A percentile compares a stretch with the other conserved stretches of the same genome.
Evolutionary conservation across 2,797 vertebrate genomes (phyloP).

Genomic region (Myotis pilosus): DNA sequence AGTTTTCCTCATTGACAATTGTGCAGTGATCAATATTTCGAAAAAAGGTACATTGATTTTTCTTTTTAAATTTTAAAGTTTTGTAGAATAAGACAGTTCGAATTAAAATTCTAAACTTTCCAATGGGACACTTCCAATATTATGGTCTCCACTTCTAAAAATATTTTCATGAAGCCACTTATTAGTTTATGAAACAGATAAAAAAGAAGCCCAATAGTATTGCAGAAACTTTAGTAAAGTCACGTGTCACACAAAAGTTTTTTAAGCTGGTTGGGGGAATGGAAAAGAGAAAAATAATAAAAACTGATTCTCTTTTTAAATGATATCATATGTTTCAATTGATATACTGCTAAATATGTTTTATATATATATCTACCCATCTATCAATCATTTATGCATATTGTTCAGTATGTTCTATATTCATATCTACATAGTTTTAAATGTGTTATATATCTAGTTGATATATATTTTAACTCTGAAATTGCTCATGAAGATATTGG

Average conservation of each 20-base stretch:
- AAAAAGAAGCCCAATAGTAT: neutral
- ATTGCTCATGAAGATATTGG: neutral
- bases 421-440: neutral
- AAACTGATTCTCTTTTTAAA: neutral
- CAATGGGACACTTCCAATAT: neutral
- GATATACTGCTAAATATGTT: neutral
- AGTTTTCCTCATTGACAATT: neutral
- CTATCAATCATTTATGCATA: neutral
- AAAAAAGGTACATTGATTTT: neutral
- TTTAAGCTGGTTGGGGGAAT: neutral
- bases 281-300: neutral
- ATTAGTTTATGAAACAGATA: neutral
- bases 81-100: neutral
- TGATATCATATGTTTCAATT: neutral
- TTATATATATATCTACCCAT: neutral
- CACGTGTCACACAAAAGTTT: neutral
- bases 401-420: neutral
- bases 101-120: neutral
- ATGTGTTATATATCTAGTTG: neutral
- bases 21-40: neutral
- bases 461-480: neutral
- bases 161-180: neutral
- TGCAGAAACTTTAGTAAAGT: neutral
- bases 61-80: neutral
- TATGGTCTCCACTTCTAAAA: neutral